Conservation (phyloP, 2,888 invertebrate species). For the Drosophila villosipedis region DNA sequence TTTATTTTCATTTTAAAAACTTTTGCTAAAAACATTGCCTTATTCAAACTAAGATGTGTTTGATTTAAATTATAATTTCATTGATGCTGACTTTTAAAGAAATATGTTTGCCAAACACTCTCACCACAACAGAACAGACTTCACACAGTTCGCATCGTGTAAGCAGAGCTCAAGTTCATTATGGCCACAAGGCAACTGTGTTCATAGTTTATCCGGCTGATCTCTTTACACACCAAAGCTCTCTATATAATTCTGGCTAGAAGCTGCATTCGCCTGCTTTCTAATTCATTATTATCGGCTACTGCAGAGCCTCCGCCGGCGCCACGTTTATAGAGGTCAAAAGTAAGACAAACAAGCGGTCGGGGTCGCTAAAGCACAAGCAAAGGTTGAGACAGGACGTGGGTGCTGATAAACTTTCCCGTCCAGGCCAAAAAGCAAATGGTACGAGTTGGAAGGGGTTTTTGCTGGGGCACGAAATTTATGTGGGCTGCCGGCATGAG, state of each 20-base stretch:
- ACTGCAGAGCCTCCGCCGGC: slow-evolving; percentile 39
- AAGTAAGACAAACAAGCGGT: slow-evolving; percentile 80
- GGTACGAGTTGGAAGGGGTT: slow-evolving; percentile 14
- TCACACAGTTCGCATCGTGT: not conserved
- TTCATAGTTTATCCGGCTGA: slow-evolving; percentile 41
- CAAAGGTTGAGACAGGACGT: slow-evolving; percentile 9
- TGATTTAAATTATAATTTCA: not conserved
- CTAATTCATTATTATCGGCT: slow-evolving; percentile 76
- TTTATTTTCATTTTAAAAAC: not conserved
- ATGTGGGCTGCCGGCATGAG: slow-evolving; percentile 73
- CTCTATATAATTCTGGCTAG: slow-evolving; percentile 20
- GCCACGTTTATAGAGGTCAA: slow-evolving; percentile 74
- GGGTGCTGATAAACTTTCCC: slow-evolving; percentile 73
- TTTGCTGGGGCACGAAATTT: slow-evolving; percentile 58
- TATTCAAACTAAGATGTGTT: not conserved
- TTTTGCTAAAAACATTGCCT: not conserved
- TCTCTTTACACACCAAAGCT: slow-evolving; percentile 29
- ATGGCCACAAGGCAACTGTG: slow-evolving; percentile 23
- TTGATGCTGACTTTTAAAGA: not conserved
- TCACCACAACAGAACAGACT: not conserved
- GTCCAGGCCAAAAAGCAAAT: slow-evolving; percentile 48
- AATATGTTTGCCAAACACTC: not conserved
- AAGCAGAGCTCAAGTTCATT: slow-evolving; percentile 36
- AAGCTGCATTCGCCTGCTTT: slow-evolving; percentile 36
- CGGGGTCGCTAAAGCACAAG: slow-evolving; percentile 25